phyloP scores from a whole-genome alignment of 2,113 vertebrate genomes.

The Cavia porcellus region DNA sequence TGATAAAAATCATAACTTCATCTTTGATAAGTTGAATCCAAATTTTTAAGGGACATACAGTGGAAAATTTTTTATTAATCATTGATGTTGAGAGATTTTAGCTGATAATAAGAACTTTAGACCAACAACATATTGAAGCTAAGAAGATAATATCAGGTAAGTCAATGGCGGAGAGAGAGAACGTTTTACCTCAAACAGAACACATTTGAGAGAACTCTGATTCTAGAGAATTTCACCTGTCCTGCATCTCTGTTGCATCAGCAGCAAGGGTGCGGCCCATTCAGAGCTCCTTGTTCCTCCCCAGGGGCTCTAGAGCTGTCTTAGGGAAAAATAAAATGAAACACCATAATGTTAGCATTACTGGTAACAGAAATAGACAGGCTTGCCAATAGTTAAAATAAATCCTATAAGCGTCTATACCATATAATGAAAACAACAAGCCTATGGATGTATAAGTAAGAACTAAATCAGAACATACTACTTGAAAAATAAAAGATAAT shows the following conservation, averaged over 20 bases:
- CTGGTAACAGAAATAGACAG: not conserved
- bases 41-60: not conserved
- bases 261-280: too few species aligned
- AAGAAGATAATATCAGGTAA: not conserved
- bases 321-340: not conserved
- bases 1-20: not conserved
- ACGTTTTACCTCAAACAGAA: not conserved
- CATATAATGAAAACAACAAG: not conserved
- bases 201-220: not conserved
- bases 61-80: not conserved
- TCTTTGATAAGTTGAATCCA: not conserved
- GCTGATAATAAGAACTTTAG: not conserved
- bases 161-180: not conserved
- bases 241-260: too few species aligned
- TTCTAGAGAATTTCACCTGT: not conserved
- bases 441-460: not conserved
- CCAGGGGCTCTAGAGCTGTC: too few species aligned
- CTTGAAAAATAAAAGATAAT: constrained; percentile 19
- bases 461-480: constrained; percentile 24
- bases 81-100: not conserved
- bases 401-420: not conserved
- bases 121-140: not conserved
- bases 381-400: not conserved
- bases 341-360: not conserved
- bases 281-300: too few species aligned